These are phyloP conservation scores for Meta bourneti DNA, from an alignment of 2,888 invertebrate genomes.

Conservation along the genomic window DNA sequence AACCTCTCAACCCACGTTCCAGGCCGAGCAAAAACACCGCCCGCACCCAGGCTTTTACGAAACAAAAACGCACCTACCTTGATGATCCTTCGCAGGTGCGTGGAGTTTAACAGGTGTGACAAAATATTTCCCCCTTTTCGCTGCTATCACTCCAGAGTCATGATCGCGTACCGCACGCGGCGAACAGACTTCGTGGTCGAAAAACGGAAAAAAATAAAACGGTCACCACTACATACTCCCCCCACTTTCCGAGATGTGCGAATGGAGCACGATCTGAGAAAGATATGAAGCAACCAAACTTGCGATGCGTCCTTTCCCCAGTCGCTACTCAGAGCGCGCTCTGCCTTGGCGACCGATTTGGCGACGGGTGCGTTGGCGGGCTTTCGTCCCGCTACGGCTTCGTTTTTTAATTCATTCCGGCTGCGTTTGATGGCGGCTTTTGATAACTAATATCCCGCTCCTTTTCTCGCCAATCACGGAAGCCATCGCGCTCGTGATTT, in stretches of 20 bases:
- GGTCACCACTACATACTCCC: constrained; percentile 44
- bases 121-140: constrained; percentile 53
- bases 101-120: constrained; percentile 61
- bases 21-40: constrained; percentile 9
- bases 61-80: constrained; percentile 66
- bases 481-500: background rate
- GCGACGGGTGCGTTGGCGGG: constrained; percentile 27
- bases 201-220: constrained; percentile 13
- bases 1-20: background rate
- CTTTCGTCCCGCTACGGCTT: background rate
- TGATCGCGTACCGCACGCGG: constrained; percentile 50
- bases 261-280: constrained; percentile 24
- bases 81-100: constrained; percentile 60
- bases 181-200: constrained; percentile 11
- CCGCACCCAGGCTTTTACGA: constrained; percentile 26
- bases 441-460: background rate
- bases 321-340: background rate
- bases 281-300: constrained; percentile 33
- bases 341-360: constrained; percentile 28
- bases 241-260: constrained; percentile 1
- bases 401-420: no score
- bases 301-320: constrained; percentile 14
- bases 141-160: constrained; percentile 38
- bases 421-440: background rate
- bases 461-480: background rate